Conservation (phyloP, 2,888 invertebrate species). For the Dicranocentrus wangi region DNA sequence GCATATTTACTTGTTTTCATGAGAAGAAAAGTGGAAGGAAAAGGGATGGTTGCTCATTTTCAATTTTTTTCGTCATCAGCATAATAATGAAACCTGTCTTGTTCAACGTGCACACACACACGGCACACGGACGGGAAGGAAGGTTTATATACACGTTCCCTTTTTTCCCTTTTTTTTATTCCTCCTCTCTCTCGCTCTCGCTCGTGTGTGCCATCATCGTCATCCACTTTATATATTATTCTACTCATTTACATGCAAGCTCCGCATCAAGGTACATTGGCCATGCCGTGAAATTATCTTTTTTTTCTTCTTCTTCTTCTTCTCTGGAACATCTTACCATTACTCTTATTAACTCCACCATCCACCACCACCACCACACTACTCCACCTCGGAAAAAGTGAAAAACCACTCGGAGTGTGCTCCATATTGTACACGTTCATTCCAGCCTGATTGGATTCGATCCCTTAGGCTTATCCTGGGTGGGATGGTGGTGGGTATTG, state of each 20-base stretch:
- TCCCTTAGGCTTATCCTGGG: constrained; percentile 10
- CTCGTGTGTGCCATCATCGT: constrained; percentile 8
- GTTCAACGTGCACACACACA: neutral
- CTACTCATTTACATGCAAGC: constrained; percentile 3
- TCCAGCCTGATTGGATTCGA: constrained; percentile 7
- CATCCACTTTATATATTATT: constrained; percentile 25
- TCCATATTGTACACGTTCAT: neutral
- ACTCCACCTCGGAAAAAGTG: neutral
- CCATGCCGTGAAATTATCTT: constrained; percentile 24
- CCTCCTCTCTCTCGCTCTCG: neutral
- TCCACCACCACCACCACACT: neutral
- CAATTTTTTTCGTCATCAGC: constrained; percentile 33
- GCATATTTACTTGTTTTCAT: constrained; percentile 34
- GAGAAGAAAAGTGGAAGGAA: constrained; percentile 9
- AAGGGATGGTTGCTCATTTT: constrained; percentile 23
- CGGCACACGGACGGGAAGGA: neutral
- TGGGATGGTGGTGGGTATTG: neutral
- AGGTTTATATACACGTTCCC: too few species aligned
- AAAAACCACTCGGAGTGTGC: too few species aligned
- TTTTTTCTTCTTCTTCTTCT: neutral
- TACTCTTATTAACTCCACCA: neutral
- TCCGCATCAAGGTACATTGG: constrained; percentile 11
- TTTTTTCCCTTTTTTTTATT: constrained; percentile 7
- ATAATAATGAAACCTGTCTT: constrained; percentile 32
- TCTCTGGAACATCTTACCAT: neutral